Base-by-base conservation (phyloP, 2,888 invertebrate genomes). In the Cecidostiba fungosa region DNA sequence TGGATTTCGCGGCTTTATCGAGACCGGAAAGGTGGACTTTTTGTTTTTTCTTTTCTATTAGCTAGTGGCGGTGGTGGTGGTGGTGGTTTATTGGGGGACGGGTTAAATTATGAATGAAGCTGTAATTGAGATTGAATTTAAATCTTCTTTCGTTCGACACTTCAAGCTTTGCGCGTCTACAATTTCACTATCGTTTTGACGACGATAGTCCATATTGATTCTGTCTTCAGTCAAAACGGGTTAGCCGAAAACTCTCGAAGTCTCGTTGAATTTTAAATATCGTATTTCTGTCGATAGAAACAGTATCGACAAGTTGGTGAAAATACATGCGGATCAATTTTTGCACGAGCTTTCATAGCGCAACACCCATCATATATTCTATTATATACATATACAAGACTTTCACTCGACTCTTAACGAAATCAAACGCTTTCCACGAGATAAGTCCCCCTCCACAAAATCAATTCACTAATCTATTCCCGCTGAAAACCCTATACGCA, bases 1-100 rank as follows among this genome's bases (percentile, higher is more conserved):
- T 59, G 54, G 23, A 59, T 59, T 59, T 59, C 23, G 54, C n/a
- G 54, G 66, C 66, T 26, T 66, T 66, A 66, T 66, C 29, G 66
- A 1, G 66, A 66, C 14, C 66, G 66, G 3, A 26, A 23, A 26
- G 66, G 29, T 3, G 62, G 19, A 6, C 19, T 3, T 16, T 19
- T 59, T n/a, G 43, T 59, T n/a, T 66, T 66, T 29, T 59, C 10
- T 59, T 66, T 26, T 12, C 66, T 10, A 47, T n/a, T 16, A 14
- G 23, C 29, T 26, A 19, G 4, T 14, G 19, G 62, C 12, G 66
- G 12, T 26, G 3, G 16, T 12, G 66, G 26, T 66, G 66, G 12
- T 26, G 3, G 16, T 12, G 66, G 26, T 66, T 66, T 66, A 66
- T 66, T 29, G n/a, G n/a, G n/a, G n/a, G 29, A 10, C 10, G 10